These are phyloP conservation scores for Chydorus sphaericus DNA, from an alignment of 2,888 invertebrate genomes.

Conservation along the genomic window DNA sequence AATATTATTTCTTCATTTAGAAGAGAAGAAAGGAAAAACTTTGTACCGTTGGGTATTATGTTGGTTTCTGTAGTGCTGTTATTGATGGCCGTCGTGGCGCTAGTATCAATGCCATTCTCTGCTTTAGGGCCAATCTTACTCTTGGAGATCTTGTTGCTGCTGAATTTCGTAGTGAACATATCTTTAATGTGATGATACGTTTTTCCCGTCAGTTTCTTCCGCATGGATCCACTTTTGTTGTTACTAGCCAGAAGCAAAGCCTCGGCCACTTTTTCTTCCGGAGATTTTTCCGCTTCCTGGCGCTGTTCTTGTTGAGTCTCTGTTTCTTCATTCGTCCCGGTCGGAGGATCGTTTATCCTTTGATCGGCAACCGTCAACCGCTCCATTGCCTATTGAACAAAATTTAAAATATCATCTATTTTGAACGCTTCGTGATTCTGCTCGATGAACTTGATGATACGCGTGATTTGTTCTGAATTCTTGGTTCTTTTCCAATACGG, in stretches of 20 bases:
- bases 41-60: no score
- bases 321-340: background rate
- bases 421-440: no score
- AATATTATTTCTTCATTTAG: no score
- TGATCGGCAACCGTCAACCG: background rate
- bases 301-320: no score
- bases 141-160: conserved; percentile 2
- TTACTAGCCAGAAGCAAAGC: no score
- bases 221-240: conserved; percentile 8
- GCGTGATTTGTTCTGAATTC: no score
- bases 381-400: background rate
- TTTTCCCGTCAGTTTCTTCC: conserved; percentile 47
- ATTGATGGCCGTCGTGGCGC: background rate
- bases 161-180: conserved; percentile 11
- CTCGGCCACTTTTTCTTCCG: background rate
- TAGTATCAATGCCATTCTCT: background rate
- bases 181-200: conserved; percentile 36
- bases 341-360: background rate
- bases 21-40: no score
- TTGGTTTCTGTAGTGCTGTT: no score
- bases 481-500: no score
- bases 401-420: no score
- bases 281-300: background rate
- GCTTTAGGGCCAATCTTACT: background rate
- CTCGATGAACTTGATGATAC: no score